Evolutionary conservation across 2,888 invertebrate genomes (phyloP), one percentile per base, ranked within the genome.

Genomic region (Aporophyla lueneburgensis): DNA sequence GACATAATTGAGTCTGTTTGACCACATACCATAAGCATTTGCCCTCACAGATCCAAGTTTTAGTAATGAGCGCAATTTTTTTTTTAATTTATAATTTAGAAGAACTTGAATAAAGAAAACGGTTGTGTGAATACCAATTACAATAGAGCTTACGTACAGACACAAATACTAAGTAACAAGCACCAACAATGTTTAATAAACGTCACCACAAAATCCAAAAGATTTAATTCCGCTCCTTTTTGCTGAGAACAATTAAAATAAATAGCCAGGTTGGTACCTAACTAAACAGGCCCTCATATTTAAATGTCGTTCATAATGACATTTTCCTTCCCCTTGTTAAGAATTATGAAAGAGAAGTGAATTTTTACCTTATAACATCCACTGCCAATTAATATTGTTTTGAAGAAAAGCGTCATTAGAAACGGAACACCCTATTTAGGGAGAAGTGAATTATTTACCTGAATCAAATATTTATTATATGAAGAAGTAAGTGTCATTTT

Each of bases 231-330:
- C 68, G 49, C 58, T 54, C 14, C 46, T 24, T 54, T 62, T 80
- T 58, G 10, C 51, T 43, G 62, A 56, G 56, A 54, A 70, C 71
- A 84, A 86, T 83, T 86, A 83, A 74, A 86, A 79, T 84, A 86
- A 84, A 84, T 83, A 76, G 63, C 66, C 21, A 62, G 61, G 70
- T 61, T 59, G 43, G 81, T 46, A 67, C 67, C 33, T 40, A 65
- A 70, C 63, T 71, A 80, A 76, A 76, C 70, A 78, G 66, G 66
- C 74, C 40, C 71, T 87, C 77, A 78, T 83, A 86, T 86, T 86
- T 84, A 80, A 85, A 84, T 74, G 74, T 86, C 80, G 46, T 73
- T 72, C 71, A 61, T 84, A 79, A 79, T 76, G 74, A 71, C 63
- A 84, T 80, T 80, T 84, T 74, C 71, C 33, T 63, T 71, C 61